These are phyloP conservation scores for Lordiphosa fenestrarum DNA, from an alignment of 2,888 invertebrate species.

Conservation along the genomic window DNA sequence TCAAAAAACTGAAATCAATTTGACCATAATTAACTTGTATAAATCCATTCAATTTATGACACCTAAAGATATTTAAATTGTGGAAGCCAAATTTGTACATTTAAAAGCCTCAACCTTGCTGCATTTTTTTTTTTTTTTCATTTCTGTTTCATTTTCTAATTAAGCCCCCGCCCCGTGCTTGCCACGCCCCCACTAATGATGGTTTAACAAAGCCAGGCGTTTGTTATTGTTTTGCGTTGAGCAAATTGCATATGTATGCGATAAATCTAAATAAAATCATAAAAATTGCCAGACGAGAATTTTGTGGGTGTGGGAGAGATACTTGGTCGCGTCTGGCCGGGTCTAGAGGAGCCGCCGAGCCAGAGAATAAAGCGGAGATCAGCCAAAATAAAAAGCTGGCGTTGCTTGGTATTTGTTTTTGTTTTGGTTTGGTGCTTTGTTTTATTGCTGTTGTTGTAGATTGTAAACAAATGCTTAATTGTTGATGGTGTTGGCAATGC, in stretches of 20 bases:
- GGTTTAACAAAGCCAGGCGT: conserved; percentile 21
- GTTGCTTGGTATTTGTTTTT: conserved; percentile 21
- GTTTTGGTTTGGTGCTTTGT: conserved; percentile 10
- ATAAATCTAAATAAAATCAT: conserved; percentile 55
- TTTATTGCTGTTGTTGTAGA: conserved; percentile 31
- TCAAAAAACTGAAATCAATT: too few relatives aligned
- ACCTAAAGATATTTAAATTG: conserved; percentile 4
- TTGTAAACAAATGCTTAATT: conserved; percentile 71
- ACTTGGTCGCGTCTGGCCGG: too few relatives aligned
- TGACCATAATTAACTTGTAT: background rate
- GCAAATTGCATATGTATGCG: conserved; percentile 23
- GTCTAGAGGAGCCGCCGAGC: conserved; percentile 7
- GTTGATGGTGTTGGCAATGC: conserved; percentile 57
- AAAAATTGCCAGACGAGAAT: conserved; percentile 59
- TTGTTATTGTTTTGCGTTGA: conserved; percentile 12
- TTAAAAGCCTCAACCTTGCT: conserved; percentile 28
- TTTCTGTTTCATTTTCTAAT: conserved; percentile 4
- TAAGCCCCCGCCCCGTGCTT: conserved; percentile 1
- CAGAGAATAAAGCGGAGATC: conserved; percentile 6
- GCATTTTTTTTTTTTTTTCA: conserved; percentile 21
- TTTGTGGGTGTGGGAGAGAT: conserved; percentile 38
- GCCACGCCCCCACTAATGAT: conserved; percentile 6
- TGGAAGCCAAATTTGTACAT: conserved; percentile 23
- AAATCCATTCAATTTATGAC: conserved; percentile 8
- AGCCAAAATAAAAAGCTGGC: conserved; percentile 17